Evolutionary conservation across 64 coral and sea anemone species (phyloP), one percentile per base, ranked within the genome.

Genomic region (Actinia equina): DNA sequence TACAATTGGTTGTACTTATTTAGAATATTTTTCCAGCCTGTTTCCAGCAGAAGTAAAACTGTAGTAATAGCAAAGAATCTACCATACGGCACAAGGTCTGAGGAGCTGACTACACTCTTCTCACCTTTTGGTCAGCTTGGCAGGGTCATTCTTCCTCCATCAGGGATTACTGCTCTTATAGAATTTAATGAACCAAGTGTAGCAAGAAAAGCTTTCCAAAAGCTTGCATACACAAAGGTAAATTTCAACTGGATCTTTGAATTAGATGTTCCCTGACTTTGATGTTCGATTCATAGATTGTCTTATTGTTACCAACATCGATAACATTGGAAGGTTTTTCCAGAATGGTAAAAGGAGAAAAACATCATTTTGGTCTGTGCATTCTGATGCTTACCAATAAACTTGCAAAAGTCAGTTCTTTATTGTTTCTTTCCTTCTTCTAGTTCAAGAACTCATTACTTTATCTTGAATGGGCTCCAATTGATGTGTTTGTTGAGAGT

Each of bases 41-140:
- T 90, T 25, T 85, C 93, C 16, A 99, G 91, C 45, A 83, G 97
- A 82, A 99, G 97, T 58, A 99, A 93, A 54, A 99, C 93, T 51
- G 93, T 99, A n/a, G 92, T 99, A 22, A 74, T 99, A 41, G 97
- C 94, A 18, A 99, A 99, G 82, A 99, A 99, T 61, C 91, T 99
- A 25, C 97, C 93, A 18, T 94, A 95, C 23, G 86, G 86, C 69
- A 99, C 97, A 25, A 88, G 84, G 52, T 22, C 88, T 43, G 90
- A 99, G 16, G 97, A 99, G 45, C 76, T 99, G 51, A 86, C 69
- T n/a, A 93, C 82, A 12, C 45, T 95, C 27, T 99, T 99, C 80
- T 82, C 88, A 51, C 90, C 96, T 20, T 95, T 95, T 89, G 97
- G 97, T 67, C 83, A 92, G 62, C 82, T 99, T 14, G 86, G 85